A percentile compares a stretch with the other conserved stretches of the same genome.
These are phyloP conservation scores for Cliona cf. orientalis DNA, from an alignment of 37 sponge, comb jelly and placozoan species.

Conservation along the genomic window DNA sequence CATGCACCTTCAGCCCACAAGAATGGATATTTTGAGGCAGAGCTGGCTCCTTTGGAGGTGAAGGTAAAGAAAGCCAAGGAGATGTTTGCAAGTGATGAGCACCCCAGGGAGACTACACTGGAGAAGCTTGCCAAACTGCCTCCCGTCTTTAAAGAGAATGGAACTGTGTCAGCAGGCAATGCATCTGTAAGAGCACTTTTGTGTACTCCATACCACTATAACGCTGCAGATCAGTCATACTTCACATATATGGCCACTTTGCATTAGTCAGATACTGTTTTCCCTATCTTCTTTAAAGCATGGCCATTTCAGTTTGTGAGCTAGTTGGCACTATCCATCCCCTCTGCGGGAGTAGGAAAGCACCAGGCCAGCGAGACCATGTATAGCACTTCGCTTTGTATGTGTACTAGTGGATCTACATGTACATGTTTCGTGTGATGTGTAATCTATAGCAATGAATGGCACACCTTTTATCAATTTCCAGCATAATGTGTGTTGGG, in stretches of 20 bases:
- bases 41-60: slow-evolving; percentile 78
- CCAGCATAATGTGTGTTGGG: no score
- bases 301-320: no score
- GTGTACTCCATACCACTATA: not conserved
- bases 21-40: slow-evolving; percentile 78
- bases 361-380: no score
- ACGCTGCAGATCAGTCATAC: not conserved
- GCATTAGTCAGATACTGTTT: no score
- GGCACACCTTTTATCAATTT: no score
- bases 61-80: slow-evolving; percentile 94
- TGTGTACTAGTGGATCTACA: no score
- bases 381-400: no score
- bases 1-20: slow-evolving; percentile 60
- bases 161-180: slow-evolving; percentile 96
- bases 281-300: no score
- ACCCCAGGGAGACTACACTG: slow-evolving; percentile 85
- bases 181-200: slow-evolving; percentile 82
- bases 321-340: no score
- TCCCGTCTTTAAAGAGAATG: slow-evolving; percentile 94
- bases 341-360: no score
- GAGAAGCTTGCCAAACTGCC: slow-evolving; percentile 83
- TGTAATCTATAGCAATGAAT: no score
- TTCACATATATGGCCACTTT: not conserved
- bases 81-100: slow-evolving; percentile 82
- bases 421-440: no score